Conservation (phyloP, 2,888 invertebrate genomes). For the Hanleya hanleyi region DNA sequence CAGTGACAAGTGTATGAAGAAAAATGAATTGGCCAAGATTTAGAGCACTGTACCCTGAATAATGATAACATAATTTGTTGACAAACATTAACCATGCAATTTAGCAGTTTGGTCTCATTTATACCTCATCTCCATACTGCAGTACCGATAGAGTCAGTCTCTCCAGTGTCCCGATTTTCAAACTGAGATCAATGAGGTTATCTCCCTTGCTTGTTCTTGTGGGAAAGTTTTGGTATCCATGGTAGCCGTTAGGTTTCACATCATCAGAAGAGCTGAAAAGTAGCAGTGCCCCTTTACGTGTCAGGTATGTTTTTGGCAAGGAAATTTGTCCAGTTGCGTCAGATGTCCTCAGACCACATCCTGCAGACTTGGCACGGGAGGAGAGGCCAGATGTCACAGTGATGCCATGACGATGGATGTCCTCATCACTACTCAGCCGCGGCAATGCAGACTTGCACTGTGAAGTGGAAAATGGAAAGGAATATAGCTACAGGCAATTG, state of each 20-base stretch:
- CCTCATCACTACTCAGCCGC: background rate
- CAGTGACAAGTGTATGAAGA: too few relatives aligned
- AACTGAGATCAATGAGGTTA: conserved; percentile 53
- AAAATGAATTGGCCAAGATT: too few relatives aligned
- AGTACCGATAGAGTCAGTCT: conserved; percentile 60
- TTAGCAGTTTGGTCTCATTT: too few relatives aligned
- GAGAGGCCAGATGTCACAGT: conserved; percentile 48
- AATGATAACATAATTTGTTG: too few relatives aligned
- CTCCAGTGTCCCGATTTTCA: conserved; percentile 61
- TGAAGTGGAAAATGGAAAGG: background rate
- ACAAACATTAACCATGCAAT: too few relatives aligned
- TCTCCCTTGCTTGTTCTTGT: conserved; percentile 17
- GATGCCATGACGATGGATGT: conserved; percentile 59
- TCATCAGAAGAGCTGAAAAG: conserved; percentile 52
- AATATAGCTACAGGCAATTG: background rate
- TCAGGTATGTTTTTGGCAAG: conserved; percentile 65
- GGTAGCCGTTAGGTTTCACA: conserved; percentile 30
- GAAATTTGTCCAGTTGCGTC: conserved; percentile 44
- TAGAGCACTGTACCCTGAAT: too few relatives aligned
- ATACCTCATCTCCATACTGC: conserved; percentile 65
- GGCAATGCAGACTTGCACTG: conserved; percentile 10
- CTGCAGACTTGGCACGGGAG: conserved; percentile 4
- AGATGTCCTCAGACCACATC: conserved; percentile 6
- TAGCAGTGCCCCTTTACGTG: conserved; percentile 65
- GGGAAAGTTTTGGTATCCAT: conserved; percentile 6